These are phyloP conservation scores for Prunella strophiata DNA, from an alignment of 2,797 vertebrate genomes.

Conservation along the genomic window DNA sequence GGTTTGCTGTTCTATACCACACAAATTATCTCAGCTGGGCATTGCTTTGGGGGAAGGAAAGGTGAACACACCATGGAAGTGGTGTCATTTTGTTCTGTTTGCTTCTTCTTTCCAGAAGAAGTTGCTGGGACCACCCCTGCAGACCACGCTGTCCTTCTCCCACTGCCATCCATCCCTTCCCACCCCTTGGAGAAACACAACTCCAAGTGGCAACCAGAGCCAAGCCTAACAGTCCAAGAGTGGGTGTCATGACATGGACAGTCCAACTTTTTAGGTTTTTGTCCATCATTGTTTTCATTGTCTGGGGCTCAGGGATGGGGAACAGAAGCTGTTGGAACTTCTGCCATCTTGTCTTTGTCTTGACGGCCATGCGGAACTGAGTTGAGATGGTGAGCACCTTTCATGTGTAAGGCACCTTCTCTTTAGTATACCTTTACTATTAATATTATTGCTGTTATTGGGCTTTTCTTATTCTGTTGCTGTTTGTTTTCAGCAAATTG, in stretches of 20 bases:
- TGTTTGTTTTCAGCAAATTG: not conserved
- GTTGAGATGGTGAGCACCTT: not conserved
- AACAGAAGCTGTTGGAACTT: not conserved
- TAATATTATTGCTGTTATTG: not conserved
- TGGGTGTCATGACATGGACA: accelerated
- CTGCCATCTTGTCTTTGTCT: not conserved
- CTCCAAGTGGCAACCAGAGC: not conserved
- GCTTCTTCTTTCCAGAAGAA: not conserved
- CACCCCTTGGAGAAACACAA: not conserved
- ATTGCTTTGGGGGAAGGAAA: accelerated
- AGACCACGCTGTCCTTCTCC: not conserved
- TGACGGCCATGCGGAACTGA: accelerated
- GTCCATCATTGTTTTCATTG: not conserved
- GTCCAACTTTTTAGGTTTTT: not conserved
- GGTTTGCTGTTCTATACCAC: not conserved
- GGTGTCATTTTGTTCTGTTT: accelerated
- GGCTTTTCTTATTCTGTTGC: not conserved
- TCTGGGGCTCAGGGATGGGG: not conserved
- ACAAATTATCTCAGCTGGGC: accelerated
- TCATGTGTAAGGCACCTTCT: not conserved
- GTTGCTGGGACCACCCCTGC: not conserved
- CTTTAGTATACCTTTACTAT: not conserved
- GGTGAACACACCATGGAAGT: not conserved
- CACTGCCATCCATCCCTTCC: accelerated
- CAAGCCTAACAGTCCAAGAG: not conserved